Evolutionary conservation across 2,113 vertebrate genomes (phyloP).

Genomic region (Empidonax alnorum): DNA sequence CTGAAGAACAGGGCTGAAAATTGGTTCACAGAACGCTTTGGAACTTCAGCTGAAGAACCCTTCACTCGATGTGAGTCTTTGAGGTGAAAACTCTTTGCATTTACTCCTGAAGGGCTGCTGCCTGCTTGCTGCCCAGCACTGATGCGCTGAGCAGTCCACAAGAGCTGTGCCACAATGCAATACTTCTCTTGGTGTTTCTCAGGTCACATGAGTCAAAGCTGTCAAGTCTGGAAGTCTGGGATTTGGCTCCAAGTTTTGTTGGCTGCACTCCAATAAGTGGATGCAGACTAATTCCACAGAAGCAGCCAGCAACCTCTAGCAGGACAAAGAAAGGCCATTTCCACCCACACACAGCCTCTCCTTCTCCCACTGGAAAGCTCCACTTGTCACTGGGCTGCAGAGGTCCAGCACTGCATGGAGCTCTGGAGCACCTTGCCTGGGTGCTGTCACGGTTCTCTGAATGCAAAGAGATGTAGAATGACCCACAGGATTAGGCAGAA

Average conservation of each 20-base stretch:
- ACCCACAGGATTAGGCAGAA: neutral
- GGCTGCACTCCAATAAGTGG: neutral
- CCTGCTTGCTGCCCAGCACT: neutral
- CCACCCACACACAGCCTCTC: neutral
- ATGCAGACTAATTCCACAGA: neutral
- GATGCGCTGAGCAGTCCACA: neutral
- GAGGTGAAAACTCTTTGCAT: neutral
- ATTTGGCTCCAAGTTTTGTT: conserved; percentile 2
- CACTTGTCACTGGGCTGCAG: neutral
- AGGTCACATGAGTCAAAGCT: neutral
- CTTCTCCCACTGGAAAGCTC: neutral
- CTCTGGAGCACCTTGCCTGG: neutral
- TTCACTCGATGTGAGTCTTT: neutral
- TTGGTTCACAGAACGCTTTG: rapidly evolving
- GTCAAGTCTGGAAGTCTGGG: neutral
- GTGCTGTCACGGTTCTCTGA: neutral
- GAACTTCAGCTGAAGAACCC: neutral
- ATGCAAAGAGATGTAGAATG: neutral
- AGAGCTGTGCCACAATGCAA: neutral
- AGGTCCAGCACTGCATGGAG: neutral
- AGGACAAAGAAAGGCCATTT: neutral
- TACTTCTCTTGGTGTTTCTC: neutral
- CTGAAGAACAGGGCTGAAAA: neutral
- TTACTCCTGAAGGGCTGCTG: neutral
- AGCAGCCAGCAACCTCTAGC: neutral